A percentile compares a stretch with the other conserved stretches of the same genome.
Conservation (phyloP, 2,797 vertebrate species). For the Antennarius maculatus region DNA sequence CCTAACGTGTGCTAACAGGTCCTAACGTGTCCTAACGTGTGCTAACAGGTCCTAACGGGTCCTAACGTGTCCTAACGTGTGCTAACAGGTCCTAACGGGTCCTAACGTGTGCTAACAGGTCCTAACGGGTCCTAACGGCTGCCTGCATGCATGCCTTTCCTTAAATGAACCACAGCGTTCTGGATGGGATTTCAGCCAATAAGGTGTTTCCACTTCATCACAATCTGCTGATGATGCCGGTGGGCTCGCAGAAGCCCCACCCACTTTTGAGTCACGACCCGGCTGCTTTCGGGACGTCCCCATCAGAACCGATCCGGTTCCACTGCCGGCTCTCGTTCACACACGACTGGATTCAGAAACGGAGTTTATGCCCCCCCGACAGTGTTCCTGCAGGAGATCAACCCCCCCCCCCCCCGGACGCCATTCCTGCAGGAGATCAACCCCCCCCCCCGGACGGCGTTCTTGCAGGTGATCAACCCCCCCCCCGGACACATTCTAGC, state of each 20-base stretch:
- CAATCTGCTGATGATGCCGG: constrained; percentile 39
- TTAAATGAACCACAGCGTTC: constrained; percentile 67
- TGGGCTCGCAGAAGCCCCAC: constrained; percentile 25
- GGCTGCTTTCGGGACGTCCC: too few relatives aligned
- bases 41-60: too few relatives aligned
- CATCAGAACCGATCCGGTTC: too few relatives aligned
- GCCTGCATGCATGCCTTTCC: constrained; percentile 60
- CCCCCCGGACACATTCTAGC: constrained; percentile 7
- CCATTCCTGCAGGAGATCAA: too few relatives aligned
- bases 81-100: too few relatives aligned
- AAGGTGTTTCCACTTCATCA: constrained; percentile 47
- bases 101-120: too few relatives aligned
- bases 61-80: too few relatives aligned
- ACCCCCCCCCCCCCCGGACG: too few relatives aligned
- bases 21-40: too few relatives aligned
- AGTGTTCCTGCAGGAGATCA: too few relatives aligned
- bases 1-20: too few relatives aligned
- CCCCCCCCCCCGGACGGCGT: constrained; percentile 2
- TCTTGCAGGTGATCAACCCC: constrained; percentile 35
- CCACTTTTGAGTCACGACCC: neutral
- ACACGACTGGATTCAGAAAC: constrained; percentile 26
- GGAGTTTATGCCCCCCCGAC: too few relatives aligned
- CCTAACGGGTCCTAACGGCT: constrained; percentile 1
- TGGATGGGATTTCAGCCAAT: constrained; percentile 31
- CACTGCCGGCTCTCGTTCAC: constrained; percentile 18